Evolutionary conservation across 2,888 invertebrate genomes (phyloP).

Genomic region (Temnothorax ravouxi): DNA sequence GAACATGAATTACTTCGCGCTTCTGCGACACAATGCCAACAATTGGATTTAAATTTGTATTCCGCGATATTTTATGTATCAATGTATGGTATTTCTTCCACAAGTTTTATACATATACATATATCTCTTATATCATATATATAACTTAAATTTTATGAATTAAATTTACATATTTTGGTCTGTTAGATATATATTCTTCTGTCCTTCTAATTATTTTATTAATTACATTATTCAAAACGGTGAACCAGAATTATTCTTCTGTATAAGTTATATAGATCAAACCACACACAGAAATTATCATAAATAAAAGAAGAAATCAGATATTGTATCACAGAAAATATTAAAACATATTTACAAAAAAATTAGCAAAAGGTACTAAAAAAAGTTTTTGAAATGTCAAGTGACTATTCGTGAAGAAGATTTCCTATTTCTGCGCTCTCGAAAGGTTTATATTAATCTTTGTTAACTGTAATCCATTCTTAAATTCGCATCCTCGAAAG

Average conservation of each 20-base stretch:
- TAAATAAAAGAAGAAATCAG: neutral
- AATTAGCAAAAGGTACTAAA: neutral
- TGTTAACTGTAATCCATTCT: neutral
- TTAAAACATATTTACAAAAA: neutral
- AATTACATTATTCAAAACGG: neutral
- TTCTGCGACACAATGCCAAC: constrained; percentile 62
- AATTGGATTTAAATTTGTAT: constrained; percentile 20
- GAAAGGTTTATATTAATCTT: constrained; percentile 4
- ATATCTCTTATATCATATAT: neutral
- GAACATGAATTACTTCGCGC: constrained; percentile 57
- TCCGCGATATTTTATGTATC: neutral
- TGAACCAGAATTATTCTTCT: neutral
- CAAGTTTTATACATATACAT: neutral
- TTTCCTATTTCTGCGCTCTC: neutral
- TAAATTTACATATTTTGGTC: neutral
- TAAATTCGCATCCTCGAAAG: constrained; percentile 2
- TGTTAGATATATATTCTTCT: neutral
- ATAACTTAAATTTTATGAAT: neutral
- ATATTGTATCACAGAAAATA: neutral
- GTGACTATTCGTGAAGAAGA: neutral
- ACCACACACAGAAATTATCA: neutral
- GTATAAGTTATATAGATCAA: neutral
- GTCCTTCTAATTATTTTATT: neutral
- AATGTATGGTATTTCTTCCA: neutral
- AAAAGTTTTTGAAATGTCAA: neutral